Conservation (phyloP, 2,113 vertebrate species). For the Ia io region DNA sequence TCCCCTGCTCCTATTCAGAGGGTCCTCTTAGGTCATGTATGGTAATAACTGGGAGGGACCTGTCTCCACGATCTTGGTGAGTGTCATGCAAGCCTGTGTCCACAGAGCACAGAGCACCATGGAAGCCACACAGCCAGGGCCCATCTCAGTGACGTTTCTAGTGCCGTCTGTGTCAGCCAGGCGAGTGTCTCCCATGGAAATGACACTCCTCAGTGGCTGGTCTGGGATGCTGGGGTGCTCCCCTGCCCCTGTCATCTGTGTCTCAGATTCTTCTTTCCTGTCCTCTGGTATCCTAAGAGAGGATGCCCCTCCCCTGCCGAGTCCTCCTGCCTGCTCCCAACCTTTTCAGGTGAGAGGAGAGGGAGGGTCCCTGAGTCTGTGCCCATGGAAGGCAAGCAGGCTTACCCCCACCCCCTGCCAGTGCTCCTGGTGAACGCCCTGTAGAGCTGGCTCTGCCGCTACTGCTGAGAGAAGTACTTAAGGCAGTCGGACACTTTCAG, state of each 20-base stretch:
- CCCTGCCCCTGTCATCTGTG: fast-evolving
- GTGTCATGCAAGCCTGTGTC: background rate
- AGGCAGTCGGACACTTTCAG: background rate
- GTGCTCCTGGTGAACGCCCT: background rate
- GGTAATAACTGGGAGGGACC: background rate
- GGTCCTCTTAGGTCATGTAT: no score
- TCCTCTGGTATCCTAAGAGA: background rate
- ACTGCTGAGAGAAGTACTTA: background rate
- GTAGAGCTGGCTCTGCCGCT: background rate
- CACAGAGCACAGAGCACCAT: background rate
- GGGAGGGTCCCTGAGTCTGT: background rate
- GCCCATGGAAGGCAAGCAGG: background rate
- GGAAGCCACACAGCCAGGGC: background rate
- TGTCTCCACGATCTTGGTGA: fast-evolving
- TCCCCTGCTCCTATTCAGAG: background rate
- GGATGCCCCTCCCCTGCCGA: background rate
- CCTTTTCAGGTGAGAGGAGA: background rate
- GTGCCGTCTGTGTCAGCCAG: no score
- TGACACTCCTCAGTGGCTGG: fast-evolving
- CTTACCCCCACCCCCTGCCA: background rate
- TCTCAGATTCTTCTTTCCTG: background rate
- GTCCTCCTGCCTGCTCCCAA: background rate
- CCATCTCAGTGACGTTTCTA: background rate
- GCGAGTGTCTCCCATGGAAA: background rate
- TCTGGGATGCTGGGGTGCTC: background rate